Evolutionary conservation across 2,113 vertebrate genomes (phyloP), one percentile per base, ranked within the genome.

Genomic region (Sisor rabdophorus): DNA sequence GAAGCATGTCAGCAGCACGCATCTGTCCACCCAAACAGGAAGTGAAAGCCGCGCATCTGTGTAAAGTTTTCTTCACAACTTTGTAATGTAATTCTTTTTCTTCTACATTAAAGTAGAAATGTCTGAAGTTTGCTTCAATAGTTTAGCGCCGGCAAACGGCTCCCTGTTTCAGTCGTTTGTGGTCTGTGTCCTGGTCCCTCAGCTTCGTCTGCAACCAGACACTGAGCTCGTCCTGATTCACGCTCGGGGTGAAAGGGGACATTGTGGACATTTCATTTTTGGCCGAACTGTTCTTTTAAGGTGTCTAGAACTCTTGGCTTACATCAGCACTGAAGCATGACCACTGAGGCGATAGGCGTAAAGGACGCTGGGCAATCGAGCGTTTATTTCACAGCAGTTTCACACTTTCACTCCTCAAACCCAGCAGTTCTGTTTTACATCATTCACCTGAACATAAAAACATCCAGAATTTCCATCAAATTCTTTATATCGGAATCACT

Each of bases 251-350:
- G 65, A 69, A 69, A 69, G 65, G 47, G 65, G 65, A 69, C 65
- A 68, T 68, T 68, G 65, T 68, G 65, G 65, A 50, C 65, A 69
- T 69, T 69, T 52, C 47, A 52, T 69, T 69, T 69, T 69, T 69
- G 65, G 26, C 54, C 70, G 70, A 12, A 72, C 53, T 40, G 52
- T 56, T 71, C 53, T 58, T 58, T 69, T 69, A 77, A 77, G 56
- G 65, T 77, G 75, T 82, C 77, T 53, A 68, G 81, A 59, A 65
- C 56, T 76, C 53, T 68, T 65, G 53, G 47, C 65, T 71, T 71
- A 77, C 48, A 77, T 77, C 76, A 77, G 68, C 76, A 53, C 58
- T 71, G 58, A 71, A 71, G 67, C 76, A 77, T 77, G 76, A 77
- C 76, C 67, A 40, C 67, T 26, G 67, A 71, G 56, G 47, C 58